Base-by-base conservation (phyloP, 2,797 vertebrate genomes). In the Lophius americanus region DNA sequence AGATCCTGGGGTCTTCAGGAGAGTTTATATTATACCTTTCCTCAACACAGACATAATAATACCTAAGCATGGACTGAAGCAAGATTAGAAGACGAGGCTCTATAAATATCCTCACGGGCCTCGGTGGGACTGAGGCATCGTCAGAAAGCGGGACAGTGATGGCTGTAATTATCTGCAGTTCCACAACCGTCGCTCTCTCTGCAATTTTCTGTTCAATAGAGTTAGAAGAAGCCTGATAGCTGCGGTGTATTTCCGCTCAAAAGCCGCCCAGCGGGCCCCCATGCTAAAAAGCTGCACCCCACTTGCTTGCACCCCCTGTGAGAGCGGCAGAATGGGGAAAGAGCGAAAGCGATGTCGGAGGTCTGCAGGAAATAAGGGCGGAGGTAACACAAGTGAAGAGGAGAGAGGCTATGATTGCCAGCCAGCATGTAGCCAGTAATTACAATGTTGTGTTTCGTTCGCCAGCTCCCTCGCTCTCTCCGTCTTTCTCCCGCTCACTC, bases 371-470 rank as follows among this genome's bases (percentile, higher is more conserved):
- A 72, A 75, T 44, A 64, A 83, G 69, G 71, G 81, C 35, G 50
- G 59, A 80, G 71, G 75, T 73, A 79, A 75, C 56, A 70, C 66
- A 57, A 81, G 65, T 50, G 61, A 84, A 67, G 76, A 85, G 64
- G 69, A 83, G 81, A 82, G 75, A 78, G 76, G 69, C 77, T 78
- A 70, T 87, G 87, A 91, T 90, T 90, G 84, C 79, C 79, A 87
- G 72, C 74, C 89, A 90, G 84, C 84, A 47, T 89, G 88, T 57
- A 76, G 82, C 74, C 74, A 8, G 79, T 89, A 87, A 89, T 91
- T 88, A 86, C 80, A 78, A 77, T 65, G 73, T 76, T 83, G 84
- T 73, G 77, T 76, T 88, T 51, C n/a, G 60, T 67, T 2, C 9
- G 5, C 41, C 65, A 46, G 23, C 23, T 23, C 23, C 23, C 76